phyloP scores from a whole-genome alignment of 2,888 invertebrate genomes.

The Volucella bombylans region DNA sequence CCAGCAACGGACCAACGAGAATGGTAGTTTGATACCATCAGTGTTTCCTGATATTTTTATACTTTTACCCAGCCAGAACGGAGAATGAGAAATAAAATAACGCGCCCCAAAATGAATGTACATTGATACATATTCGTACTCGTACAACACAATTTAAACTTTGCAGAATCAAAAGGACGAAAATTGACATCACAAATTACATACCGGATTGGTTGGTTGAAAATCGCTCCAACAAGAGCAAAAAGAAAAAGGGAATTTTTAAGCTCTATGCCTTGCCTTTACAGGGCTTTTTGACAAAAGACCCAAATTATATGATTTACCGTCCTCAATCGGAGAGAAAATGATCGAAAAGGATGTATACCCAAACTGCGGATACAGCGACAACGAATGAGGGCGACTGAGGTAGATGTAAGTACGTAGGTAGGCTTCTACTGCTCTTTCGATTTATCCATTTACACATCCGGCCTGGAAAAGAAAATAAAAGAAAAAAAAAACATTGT shows the following conservation, averaged over 20 bases:
- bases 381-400: too few species aligned
- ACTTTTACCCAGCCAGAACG: background rate
- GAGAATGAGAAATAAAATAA: background rate
- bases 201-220: constrained; percentile 7
- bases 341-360: constrained; percentile 17
- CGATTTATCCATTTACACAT: constrained; percentile 27
- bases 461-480: background rate
- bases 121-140: background rate
- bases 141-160: constrained; percentile 14
- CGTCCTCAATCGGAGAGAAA: constrained; percentile 31
- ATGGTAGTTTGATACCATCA: constrained; percentile 34
- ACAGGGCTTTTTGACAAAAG: constrained; percentile 54
- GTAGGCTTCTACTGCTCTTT: constrained; percentile 34
- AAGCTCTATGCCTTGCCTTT: constrained; percentile 22
- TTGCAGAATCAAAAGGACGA: constrained; percentile 40
- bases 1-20: background rate
- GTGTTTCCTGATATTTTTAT: constrained; percentile 30
- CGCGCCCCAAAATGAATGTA: constrained; percentile 6
- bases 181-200: constrained; percentile 55
- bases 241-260: constrained; percentile 41
- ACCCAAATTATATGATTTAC: constrained; percentile 62
- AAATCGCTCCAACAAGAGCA: constrained; percentile 15
- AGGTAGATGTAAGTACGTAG: too few species aligned
- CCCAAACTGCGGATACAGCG: background rate
- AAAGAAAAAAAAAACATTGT: constrained; percentile 1